Evolutionary conservation across 2,797 vertebrate genomes (phyloP).

Genomic region (Smutsia temminckii): DNA sequence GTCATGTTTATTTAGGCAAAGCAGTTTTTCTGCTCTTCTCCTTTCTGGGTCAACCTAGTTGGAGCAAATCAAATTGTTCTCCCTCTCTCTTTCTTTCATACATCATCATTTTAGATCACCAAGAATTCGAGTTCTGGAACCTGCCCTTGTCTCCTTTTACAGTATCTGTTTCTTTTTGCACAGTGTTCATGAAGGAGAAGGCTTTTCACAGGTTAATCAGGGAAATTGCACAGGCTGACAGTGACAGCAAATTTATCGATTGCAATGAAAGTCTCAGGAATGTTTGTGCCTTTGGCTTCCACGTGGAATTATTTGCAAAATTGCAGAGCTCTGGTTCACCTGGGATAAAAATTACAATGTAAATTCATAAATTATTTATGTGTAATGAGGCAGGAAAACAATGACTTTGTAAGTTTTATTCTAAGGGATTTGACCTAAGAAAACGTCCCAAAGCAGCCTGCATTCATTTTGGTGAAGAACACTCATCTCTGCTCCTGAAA

Average conservation of each 20-base stretch:
- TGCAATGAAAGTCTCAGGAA: neutral
- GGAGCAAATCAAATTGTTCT: conserved; percentile 66
- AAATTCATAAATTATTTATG: conserved; percentile 66
- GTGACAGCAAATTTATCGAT: conserved; percentile 4
- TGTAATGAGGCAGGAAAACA: conserved; percentile 71
- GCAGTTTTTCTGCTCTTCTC: conserved; percentile 67
- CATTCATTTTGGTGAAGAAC: conserved; percentile 68
- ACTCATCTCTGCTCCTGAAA: conserved; percentile 63
- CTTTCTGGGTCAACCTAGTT: conserved; percentile 49
- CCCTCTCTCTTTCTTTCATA: conserved; percentile 53
- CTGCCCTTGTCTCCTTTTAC: conserved; percentile 51
- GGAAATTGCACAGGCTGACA: neutral
- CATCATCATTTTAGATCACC: conserved; percentile 66
- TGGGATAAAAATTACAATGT: conserved; percentile 48
- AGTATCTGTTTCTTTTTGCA: conserved; percentile 17
- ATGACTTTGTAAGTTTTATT: conserved; percentile 72
- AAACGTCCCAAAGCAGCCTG: conserved; percentile 63
- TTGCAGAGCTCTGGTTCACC: conserved; percentile 14
- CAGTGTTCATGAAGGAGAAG: conserved; percentile 65
- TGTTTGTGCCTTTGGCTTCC: neutral
- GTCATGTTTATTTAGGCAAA: conserved; percentile 71
- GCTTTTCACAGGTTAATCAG: conserved; percentile 44
- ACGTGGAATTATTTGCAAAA: conserved; percentile 46
- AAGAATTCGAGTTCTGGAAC: conserved; percentile 39
- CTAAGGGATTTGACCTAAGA: conserved; percentile 56